These are phyloP conservation scores for Ooceraea biroi DNA, from an alignment of 1,140 invertebrate species.

Conservation along the genomic window DNA sequence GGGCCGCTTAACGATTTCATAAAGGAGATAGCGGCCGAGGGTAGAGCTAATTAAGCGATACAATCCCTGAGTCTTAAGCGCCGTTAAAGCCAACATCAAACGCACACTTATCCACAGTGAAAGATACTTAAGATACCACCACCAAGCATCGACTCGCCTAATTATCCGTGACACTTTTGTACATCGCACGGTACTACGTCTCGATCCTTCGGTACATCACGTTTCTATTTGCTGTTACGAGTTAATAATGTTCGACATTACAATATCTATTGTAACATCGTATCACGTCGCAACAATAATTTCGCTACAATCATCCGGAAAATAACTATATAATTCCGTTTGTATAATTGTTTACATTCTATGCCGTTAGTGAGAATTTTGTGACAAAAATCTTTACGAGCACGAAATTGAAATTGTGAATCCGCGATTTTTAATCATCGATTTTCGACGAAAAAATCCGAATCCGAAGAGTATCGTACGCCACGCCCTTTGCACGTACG, in stretches of 20 bases:
- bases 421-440: not conserved
- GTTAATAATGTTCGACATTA: not conserved
- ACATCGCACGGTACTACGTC: not conserved
- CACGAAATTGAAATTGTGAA: not conserved
- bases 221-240: not conserved
- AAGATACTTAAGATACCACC: constrained; percentile 78
- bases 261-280: no score
- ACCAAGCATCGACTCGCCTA: constrained; percentile 70
- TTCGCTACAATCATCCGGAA: not conserved
- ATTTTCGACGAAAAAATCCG: constrained; percentile 2
- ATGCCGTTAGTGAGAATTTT: not conserved
- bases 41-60: constrained; percentile 82
- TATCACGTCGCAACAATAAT: no score
- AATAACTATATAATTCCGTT: not conserved
- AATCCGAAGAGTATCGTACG: not conserved
- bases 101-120: constrained; percentile 67
- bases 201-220: not conserved
- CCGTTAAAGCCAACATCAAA: constrained; percentile 78
- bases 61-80: constrained; percentile 70
- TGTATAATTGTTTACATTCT: no score
- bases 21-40: constrained; percentile 75
- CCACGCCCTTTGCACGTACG: constrained; percentile 13
- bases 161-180: constrained; percentile 73
- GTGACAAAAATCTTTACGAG: not conserved
- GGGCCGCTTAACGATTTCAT: constrained; percentile 79